A percentile compares a stretch with the other conserved stretches of the same genome.
Evolutionary conservation across 2,113 vertebrate genomes (phyloP).

Genomic region (Tonatia bakeri): DNA sequence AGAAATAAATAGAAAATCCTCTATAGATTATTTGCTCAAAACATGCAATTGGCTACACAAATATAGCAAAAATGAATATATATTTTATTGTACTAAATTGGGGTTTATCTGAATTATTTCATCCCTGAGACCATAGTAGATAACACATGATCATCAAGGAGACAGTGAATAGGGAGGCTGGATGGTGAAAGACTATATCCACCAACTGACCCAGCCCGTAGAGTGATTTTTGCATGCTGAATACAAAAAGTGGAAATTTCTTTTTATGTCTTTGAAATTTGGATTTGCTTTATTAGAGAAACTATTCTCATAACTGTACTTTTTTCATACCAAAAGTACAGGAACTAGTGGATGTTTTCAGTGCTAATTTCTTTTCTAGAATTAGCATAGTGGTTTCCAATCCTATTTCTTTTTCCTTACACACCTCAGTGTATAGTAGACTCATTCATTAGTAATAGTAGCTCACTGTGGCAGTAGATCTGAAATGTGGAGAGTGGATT

Average conservation of each 20-base stretch:
- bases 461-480: background rate
- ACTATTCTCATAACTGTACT: background rate
- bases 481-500: background rate
- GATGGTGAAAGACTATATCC: background rate
- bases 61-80: background rate
- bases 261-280: background rate
- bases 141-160: background rate
- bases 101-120: background rate
- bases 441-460: conserved; percentile 4
- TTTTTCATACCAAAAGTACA: background rate
- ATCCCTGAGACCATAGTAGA: background rate
- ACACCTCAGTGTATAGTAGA: background rate
- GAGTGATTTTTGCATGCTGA: background rate
- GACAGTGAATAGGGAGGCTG: background rate
- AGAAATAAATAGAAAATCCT: background rate
- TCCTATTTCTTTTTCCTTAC: background rate
- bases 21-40: background rate
- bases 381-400: background rate
- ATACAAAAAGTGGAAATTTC: background rate
- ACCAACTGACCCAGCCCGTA: background rate
- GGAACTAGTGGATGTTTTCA: background rate
- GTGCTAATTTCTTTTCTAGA: background rate
- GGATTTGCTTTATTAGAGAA: background rate
- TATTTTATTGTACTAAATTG: background rate
- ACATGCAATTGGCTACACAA: background rate